Percentiles rank a stretch among this genome's conserved stretches.
These are phyloP conservation scores for Spilarctia lutea DNA, from an alignment of 2,888 invertebrate genomes.

Conservation along the genomic window DNA sequence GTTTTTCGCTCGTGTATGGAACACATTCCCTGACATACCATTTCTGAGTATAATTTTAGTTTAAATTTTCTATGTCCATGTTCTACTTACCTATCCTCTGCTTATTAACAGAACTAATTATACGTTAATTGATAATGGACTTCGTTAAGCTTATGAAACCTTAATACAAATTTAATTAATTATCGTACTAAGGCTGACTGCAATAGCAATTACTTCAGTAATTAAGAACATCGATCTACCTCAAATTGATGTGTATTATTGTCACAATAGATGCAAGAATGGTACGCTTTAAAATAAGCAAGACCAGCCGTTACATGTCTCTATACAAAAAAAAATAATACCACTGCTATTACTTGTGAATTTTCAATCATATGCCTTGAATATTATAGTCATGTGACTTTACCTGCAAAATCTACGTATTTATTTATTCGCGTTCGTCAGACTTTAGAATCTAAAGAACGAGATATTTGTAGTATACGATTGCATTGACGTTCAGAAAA, in stretches of 20 bases:
- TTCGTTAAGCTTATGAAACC: background rate
- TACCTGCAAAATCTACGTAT: background rate
- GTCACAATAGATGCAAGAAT: background rate
- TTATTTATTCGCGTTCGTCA: too few relatives aligned
- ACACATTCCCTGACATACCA: background rate
- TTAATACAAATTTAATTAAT: conserved; percentile 23
- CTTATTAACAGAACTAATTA: background rate
- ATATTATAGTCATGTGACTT: background rate
- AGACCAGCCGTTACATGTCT: background rate
- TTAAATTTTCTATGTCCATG: background rate
- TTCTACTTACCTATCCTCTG: background rate
- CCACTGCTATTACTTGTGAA: background rate
- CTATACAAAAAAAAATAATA: too few relatives aligned
- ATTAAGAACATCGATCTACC: background rate
- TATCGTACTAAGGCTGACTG: background rate
- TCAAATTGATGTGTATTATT: background rate
- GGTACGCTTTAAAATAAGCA: background rate
- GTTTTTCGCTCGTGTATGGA: background rate
- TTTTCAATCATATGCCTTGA: background rate
- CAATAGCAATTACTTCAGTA: background rate
- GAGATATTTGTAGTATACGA: background rate
- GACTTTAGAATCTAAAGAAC: too few relatives aligned
- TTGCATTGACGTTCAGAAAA: too few relatives aligned
- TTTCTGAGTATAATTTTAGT: background rate
- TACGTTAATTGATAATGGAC: background rate